Evolutionary conservation across 2,113 vertebrate genomes (phyloP).

Genomic region (Tricholaema leucomelas): DNA sequence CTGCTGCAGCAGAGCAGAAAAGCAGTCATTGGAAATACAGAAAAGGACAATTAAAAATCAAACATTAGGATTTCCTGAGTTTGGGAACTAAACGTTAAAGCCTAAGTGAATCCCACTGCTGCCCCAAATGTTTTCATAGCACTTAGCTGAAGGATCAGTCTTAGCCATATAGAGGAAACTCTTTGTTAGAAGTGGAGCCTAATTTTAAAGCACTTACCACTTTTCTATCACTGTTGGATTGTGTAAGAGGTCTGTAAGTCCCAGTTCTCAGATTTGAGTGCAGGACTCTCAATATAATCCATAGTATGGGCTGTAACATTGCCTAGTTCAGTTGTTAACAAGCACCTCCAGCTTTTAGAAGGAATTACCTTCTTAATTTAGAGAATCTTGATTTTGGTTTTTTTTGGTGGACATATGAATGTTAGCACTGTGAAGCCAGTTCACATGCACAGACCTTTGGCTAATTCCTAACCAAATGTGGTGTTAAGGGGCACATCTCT

Average conservation of each 20-base stretch:
- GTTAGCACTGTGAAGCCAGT: neutral
- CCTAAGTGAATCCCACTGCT: neutral
- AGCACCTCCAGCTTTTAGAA: neutral
- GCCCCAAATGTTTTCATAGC: neutral
- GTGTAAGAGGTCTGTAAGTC: neutral
- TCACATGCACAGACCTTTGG: neutral
- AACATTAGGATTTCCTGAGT: neutral
- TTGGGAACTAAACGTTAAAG: neutral
- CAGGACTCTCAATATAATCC: neutral
- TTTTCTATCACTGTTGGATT: neutral
- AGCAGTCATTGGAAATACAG: neutral
- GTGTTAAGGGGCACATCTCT: neutral
- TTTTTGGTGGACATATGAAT: neutral
- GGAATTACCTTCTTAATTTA: neutral
- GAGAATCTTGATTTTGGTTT: neutral
- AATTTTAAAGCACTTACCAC: neutral
- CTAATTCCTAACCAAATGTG: neutral
- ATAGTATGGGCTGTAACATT: neutral
- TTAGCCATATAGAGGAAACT: neutral
- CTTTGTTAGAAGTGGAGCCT: neutral
- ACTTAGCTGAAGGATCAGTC: neutral
- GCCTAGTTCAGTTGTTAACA: neutral
- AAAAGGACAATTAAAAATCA: neutral
- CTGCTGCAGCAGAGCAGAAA: conserved; percentile 1
- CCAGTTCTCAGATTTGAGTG: neutral